Evolutionary conservation across 2,888 invertebrate species (phyloP).

Genomic region (Baccha elongata): DNA sequence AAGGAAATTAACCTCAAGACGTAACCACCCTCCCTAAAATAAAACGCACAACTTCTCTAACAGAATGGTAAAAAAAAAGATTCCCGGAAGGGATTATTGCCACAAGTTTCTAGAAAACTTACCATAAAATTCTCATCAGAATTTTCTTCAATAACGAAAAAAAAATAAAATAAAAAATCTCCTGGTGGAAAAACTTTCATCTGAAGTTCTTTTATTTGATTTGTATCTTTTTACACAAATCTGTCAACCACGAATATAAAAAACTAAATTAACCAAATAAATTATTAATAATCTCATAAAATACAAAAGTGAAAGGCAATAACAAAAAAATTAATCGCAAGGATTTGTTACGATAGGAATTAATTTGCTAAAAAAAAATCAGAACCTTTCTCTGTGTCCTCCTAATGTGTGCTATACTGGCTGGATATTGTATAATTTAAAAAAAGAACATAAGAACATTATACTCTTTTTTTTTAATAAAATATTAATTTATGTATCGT

Average conservation of each 20-base stretch:
- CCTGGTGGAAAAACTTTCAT: background rate
- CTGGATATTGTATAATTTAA: background rate
- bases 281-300: slow-evolving; percentile 57
- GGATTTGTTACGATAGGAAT: slow-evolving; percentile 8
- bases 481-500: background rate
- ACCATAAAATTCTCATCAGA: background rate
- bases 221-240: background rate
- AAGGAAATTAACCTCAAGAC: slow-evolving; percentile 5
- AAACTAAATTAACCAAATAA: slow-evolving; percentile 64
- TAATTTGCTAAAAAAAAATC: slow-evolving; percentile 2
- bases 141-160: background rate
- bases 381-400: background rate
- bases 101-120: slow-evolving; percentile 10
- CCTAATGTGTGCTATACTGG: background rate
- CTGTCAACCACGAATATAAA: slow-evolving; percentile 12
- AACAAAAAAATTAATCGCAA: slow-evolving; percentile 48
- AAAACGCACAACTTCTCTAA: background rate
- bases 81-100: background rate
- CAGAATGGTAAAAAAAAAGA: background rate
- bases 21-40: background rate
- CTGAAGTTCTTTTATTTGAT: background rate
- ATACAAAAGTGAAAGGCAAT: background rate
- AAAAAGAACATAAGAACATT: slow-evolving; percentile 12
- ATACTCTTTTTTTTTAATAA: background rate
- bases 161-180: background rate